Base-by-base conservation (phyloP, 92 coral and sea anemone species). In the Phenganax marumi region DNA sequence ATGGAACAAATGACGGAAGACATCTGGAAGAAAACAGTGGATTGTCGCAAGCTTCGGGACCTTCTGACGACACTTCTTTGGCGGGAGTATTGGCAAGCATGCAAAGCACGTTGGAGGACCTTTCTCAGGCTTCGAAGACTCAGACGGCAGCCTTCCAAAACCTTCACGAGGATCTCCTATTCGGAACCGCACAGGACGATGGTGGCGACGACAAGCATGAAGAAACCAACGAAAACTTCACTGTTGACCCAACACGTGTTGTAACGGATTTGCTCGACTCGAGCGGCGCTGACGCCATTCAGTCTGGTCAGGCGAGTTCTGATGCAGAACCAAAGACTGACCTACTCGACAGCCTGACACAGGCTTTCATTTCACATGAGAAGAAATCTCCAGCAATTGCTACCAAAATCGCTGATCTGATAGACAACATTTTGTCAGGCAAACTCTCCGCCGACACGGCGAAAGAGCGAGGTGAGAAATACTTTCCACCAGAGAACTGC, bases 271-370 rank as follows among this genome's bases (percentile, higher is more conserved):
- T 88, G 86, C 89, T 89, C 78, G 85, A 89, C 85, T 81, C 87
- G 85, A 70, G 87, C 91, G 11, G 1, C 24, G 39, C 53, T 48
- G 13, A 12, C 70, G 48, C 48, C 69, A 2, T 25, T 56, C 39
- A 8, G 21, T 24, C 48, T 2, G 17, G 63, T 10, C 26, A 25
- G 26, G 10, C 11, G 43, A 19, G 70, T 22, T 23, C 84, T 79
- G 80, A 85, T 73, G 2, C 77, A 72, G 70, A 26, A 85, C 7
- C 85, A 48, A 56, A 75, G 0, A 52, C 21, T 18, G 90, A 83
- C 73, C 1, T 84, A 7, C 57, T 87, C 21, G 90, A 87, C 26
- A 88, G 86, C 88, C 91, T 88, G 91, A 84, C 86, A 12, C 86
- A 88, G 86, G 83, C 88, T 13, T 54, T 88, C n/a, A 47, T 88